These are phyloP conservation scores for Copidosoma floridanum DNA, from an alignment of 1,140 invertebrate genomes.

Conservation along the genomic window DNA sequence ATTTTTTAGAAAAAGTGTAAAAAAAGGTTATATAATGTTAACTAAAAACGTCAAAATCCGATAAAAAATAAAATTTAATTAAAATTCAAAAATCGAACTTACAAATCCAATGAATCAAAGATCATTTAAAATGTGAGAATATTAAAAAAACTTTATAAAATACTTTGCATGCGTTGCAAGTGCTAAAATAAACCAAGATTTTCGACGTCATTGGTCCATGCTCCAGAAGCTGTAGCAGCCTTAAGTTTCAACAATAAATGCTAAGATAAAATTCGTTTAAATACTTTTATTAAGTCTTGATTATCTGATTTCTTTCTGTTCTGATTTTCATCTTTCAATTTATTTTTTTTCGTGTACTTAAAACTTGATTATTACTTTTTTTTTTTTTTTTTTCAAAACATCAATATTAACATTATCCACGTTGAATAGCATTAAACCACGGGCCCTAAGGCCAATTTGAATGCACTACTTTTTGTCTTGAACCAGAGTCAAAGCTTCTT, in stretches of 20 bases:
- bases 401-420: slow-evolving; percentile 8
- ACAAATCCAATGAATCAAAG: too few relatives aligned
- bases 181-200: not conserved
- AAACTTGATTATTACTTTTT: not conserved
- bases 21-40: too few relatives aligned
- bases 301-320: not conserved
- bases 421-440: too few relatives aligned
- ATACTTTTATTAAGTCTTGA: not conserved
- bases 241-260: too few relatives aligned
- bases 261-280: not conserved
- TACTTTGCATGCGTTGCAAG: too few relatives aligned
- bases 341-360: not conserved
- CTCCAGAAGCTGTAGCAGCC: too few relatives aligned
- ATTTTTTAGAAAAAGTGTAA: too few relatives aligned
- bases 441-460: slow-evolving; percentile 1
- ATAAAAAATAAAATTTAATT: too few relatives aligned
- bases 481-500: slow-evolving; percentile 6
- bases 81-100: too few relatives aligned
- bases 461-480: slow-evolving; percentile 5
- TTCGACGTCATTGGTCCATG: not conserved
- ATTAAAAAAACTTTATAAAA: too few relatives aligned
- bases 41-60: too few relatives aligned
- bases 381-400: slow-evolving; percentile 15
- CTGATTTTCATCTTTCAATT: not conserved
- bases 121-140: too few relatives aligned